Percentiles rank a stretch among this genome's conserved stretches.
Evolutionary conservation across 2,113 vertebrate species (phyloP).

Genomic region (Crotalus horridus): DNA sequence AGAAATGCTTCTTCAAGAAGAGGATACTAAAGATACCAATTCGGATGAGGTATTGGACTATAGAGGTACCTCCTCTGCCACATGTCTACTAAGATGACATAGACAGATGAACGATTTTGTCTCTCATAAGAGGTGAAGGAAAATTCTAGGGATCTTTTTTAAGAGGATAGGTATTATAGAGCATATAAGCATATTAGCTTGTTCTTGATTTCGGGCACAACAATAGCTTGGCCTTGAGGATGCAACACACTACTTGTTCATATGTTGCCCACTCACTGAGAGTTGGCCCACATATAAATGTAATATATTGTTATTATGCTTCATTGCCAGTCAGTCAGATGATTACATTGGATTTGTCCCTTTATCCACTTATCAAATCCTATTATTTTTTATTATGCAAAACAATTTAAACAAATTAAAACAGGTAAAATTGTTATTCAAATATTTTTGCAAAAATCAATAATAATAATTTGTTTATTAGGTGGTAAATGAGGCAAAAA

Average conservation of each 20-base stretch:
- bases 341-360: neutral
- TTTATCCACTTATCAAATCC: neutral
- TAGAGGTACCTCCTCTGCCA: neutral
- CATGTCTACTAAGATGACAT: neutral
- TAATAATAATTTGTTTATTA: neutral
- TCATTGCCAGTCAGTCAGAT: neutral
- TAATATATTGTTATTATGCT: neutral
- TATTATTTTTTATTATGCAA: neutral
- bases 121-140: neutral
- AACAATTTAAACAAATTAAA: neutral
- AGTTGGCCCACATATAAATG: neutral
- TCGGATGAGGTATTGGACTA: neutral
- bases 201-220: neutral
- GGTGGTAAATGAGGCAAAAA: neutral
- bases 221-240: neutral
- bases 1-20: neutral
- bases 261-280: neutral
- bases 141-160: neutral
- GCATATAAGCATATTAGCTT: neutral
- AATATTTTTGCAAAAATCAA: neutral
- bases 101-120: too few relatives aligned
- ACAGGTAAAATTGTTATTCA: neutral
- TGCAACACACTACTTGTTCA: neutral
- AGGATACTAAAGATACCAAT: neutral
- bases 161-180: neutral